A percentile compares a stretch with the other conserved stretches of the same genome.
These are phyloP conservation scores for Stenoptilia bipunctidactyla DNA, from an alignment of 2,888 invertebrate genomes.

Conservation along the genomic window DNA sequence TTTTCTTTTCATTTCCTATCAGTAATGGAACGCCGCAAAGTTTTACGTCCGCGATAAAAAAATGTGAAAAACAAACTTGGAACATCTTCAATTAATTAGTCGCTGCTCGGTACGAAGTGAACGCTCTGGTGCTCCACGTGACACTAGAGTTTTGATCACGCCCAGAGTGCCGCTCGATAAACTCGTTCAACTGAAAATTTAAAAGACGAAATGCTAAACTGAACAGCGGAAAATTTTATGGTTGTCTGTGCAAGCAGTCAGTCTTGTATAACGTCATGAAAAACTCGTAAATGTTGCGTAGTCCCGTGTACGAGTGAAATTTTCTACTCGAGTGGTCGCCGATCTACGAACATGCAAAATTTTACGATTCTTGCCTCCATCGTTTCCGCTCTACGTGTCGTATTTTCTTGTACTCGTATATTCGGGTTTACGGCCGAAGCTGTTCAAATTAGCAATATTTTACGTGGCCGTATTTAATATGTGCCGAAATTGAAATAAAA, in stretches of 20 bases:
- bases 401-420: not conserved
- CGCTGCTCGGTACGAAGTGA: not conserved
- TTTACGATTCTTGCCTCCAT: constrained; percentile 40
- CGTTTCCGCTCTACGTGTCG: constrained; percentile 17
- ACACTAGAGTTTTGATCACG: not conserved
- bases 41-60: not conserved
- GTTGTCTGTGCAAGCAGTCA: constrained; percentile 35
- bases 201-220: constrained; percentile 24
- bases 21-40: constrained; percentile 27
- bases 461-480: not conserved
- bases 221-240: constrained; percentile 39
- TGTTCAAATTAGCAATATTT: not conserved
- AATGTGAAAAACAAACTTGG: not conserved
- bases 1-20: constrained; percentile 29
- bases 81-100: not conserved
- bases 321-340: constrained; percentile 44
- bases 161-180: not conserved
- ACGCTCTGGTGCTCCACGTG: not conserved
- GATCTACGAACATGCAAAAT: constrained; percentile 48
- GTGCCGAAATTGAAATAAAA: not conserved
- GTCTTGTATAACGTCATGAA: constrained; percentile 48
- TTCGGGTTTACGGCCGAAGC: not conserved
- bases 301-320: constrained; percentile 46
- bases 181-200: constrained; percentile 25
- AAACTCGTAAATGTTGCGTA: constrained; percentile 58